Conservation (phyloP, 2,888 invertebrate genomes). For the Pyralis farinalis region DNA sequence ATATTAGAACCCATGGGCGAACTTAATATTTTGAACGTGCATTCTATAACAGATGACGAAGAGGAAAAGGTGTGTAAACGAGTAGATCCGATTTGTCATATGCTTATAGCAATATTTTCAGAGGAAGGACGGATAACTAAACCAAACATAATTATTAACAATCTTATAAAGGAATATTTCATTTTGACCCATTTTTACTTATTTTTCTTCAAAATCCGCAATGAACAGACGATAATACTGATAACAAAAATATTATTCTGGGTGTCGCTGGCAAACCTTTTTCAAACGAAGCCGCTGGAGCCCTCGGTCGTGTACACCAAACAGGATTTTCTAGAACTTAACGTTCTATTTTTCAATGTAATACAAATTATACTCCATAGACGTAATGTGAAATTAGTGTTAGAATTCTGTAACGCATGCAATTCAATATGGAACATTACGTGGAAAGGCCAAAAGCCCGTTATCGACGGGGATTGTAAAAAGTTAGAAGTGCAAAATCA, state of each 20-base stretch:
- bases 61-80: constrained; percentile 73
- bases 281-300: constrained; percentile 43
- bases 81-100: constrained; percentile 79
- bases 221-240: constrained; percentile 62
- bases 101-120: constrained; percentile 78
- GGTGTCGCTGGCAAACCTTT: constrained; percentile 56
- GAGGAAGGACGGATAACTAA: constrained; percentile 65
- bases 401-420: constrained; percentile 57
- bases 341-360: constrained; percentile 51
- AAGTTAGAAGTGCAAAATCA: constrained; percentile 78
- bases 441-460: constrained; percentile 39
- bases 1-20: constrained; percentile 82
- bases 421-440: constrained; percentile 48
- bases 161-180: constrained; percentile 3
- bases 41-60: constrained; percentile 68
- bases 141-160: constrained; percentile 21
- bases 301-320: constrained; percentile 46
- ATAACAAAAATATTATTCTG: constrained; percentile 72
- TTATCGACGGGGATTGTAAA: constrained; percentile 29
- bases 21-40: constrained; percentile 71
- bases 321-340: constrained; percentile 54
- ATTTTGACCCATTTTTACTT: constrained; percentile 23
- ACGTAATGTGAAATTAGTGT: constrained; percentile 39
- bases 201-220: constrained; percentile 57
- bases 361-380: constrained; percentile 46